phyloP scores from a whole-genome alignment of 2,113 vertebrate genomes.

The Mustela nigripes region DNA sequence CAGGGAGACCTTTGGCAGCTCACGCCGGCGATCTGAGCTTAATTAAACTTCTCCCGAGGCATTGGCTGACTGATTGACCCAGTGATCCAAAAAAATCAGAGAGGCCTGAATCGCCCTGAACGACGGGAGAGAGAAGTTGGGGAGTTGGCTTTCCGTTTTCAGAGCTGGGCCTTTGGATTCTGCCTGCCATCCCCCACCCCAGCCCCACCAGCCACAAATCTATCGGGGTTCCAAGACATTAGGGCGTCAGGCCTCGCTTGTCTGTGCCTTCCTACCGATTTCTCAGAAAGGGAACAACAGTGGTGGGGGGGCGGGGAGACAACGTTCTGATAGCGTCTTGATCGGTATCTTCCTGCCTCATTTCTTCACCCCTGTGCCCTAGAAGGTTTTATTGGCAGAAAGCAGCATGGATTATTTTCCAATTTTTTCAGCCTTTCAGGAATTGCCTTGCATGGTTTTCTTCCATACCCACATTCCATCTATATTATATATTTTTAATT shows the following conservation, averaged over 20 bases:
- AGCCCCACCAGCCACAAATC: neutral
- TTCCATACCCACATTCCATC: slow-evolving; percentile 35
- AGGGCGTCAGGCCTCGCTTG: neutral
- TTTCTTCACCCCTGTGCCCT: neutral
- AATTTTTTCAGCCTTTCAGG: neutral
- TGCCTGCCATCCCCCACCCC: neutral
- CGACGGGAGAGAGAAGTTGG: slow-evolving; percentile 1
- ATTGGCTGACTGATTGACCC: slow-evolving; percentile 87
- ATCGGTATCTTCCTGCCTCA: neutral
- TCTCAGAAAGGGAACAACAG: neutral
- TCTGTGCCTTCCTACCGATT: neutral
- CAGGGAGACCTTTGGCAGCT: slow-evolving; percentile 80
- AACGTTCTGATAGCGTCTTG: neutral
- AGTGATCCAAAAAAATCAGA: slow-evolving; percentile 79
- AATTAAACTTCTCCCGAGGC: slow-evolving; percentile 87
- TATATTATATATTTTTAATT: slow-evolving; percentile 34
- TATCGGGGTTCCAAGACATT: neutral
- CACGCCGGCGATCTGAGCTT: slow-evolving; percentile 84
- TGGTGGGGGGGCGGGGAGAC: neutral
- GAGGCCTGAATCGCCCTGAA: slow-evolving; percentile 63
- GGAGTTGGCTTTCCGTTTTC: slow-evolving; percentile 42
- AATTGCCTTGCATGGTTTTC: neutral
- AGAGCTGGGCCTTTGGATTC: neutral
- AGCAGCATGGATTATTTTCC: neutral
- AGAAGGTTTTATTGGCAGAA: slow-evolving; percentile 11